Evolutionary conservation across 2,113 vertebrate species (phyloP).

Genomic region (Sebastes schlegelii): DNA sequence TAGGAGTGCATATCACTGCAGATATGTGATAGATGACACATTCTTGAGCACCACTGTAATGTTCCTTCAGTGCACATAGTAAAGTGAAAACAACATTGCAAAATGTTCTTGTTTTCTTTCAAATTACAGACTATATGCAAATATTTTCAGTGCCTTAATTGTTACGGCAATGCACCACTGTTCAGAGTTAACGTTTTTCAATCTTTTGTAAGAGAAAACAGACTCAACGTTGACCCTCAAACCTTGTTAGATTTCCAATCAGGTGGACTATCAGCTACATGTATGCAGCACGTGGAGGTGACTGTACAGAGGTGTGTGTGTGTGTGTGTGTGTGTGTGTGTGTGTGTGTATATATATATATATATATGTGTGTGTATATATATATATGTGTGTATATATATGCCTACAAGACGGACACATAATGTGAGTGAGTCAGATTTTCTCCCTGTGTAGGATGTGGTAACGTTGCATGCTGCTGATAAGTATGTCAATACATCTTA

Average conservation of each 20-base stretch:
- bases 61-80: not conserved
- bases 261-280: not conserved
- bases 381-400: not conserved
- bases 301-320: not conserved
- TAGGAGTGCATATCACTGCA: not conserved
- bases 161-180: not conserved
- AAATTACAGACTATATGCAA: not conserved
- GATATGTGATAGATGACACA: not conserved
- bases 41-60: not conserved
- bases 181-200: not conserved
- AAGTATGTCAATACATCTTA: constrained; percentile 41
- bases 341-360: not conserved
- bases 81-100: not conserved
- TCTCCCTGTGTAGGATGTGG: constrained; percentile 46
- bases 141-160: not conserved
- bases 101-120: not conserved
- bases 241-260: not conserved
- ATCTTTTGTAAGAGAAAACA: not conserved
- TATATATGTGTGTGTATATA: too few relatives aligned
- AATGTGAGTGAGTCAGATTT: not conserved
- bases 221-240: not conserved
- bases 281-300: not conserved
- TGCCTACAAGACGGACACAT: not conserved
- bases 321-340: not conserved
- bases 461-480: constrained; percentile 29